A percentile compares a stretch with the other conserved stretches of the same genome.
phyloP scores from a whole-genome alignment of 64 coral and sea anemone genomes.

The Pocillopora verrucosa region DNA sequence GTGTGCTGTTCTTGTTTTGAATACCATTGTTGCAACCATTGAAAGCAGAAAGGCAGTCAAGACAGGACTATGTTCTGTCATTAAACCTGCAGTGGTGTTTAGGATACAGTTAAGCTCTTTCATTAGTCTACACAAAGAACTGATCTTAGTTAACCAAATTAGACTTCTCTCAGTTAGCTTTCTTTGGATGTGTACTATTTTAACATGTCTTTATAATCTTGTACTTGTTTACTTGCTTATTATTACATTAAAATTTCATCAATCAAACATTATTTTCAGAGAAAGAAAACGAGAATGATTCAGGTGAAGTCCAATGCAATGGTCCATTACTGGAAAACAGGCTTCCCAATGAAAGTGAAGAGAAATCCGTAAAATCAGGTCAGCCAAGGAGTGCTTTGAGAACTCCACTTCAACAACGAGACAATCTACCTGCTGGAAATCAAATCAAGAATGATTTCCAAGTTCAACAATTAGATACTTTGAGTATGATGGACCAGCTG shows the following conservation, averaged over 20 bases:
- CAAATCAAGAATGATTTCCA: slow-evolving; percentile 5
- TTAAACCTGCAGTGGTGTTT: too few relatives aligned
- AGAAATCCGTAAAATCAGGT: not conserved
- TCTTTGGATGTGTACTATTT: too few relatives aligned
- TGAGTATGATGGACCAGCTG: slow-evolving; percentile 45
- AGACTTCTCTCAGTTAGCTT: too few relatives aligned
- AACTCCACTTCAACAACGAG: not conserved
- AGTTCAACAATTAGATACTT: not conserved
- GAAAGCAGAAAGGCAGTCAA: too few relatives aligned
- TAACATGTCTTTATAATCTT: too few relatives aligned
- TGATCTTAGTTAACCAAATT: too few relatives aligned
- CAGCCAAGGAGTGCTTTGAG: not conserved
- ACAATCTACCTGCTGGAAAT: not conserved
- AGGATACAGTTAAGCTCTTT: too few relatives aligned
- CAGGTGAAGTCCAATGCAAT: slow-evolving; percentile 3
- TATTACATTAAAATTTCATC: not conserved
- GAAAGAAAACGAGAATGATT: slow-evolving; percentile 28
- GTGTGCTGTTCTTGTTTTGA: too few relatives aligned
- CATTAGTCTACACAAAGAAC: too few relatives aligned
- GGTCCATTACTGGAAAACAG: slow-evolving; percentile 11
- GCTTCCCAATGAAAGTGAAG: not conserved
- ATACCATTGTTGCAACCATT: too few relatives aligned
- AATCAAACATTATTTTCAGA: not conserved
- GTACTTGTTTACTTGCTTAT: too few relatives aligned
- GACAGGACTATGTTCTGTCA: too few relatives aligned